These are phyloP conservation scores for Cinclus mexicanus DNA, from an alignment of 2,113 vertebrate species.

Conservation along the genomic window DNA sequence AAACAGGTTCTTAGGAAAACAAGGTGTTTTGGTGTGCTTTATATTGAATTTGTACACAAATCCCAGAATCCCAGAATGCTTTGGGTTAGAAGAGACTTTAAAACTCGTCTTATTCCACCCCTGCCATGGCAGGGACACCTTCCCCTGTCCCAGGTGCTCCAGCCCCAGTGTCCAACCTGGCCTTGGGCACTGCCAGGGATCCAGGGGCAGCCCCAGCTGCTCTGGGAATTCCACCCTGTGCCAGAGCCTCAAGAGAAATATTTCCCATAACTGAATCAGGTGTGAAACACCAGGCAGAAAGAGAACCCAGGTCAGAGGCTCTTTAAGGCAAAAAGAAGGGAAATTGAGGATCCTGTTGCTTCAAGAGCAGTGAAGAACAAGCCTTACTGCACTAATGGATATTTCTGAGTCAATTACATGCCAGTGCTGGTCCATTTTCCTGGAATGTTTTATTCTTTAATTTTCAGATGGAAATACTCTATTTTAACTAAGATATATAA, in stretches of 20 bases:
- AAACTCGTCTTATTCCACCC: fast-evolving
- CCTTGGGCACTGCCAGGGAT: not conserved
- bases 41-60: not conserved
- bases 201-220: not conserved
- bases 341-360: not conserved
- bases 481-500: not conserved
- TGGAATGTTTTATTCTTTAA: not conserved
- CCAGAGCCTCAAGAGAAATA: not conserved
- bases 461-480: not conserved
- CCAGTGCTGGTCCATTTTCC: not conserved
- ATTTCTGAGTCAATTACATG: not conserved
- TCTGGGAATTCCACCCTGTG: not conserved
- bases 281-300: not conserved
- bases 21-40: not conserved
- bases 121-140: not conserved
- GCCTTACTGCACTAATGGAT: not conserved
- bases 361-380: not conserved
- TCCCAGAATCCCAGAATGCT: not conserved
- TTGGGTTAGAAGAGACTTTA: not conserved
- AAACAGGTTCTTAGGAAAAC: not conserved
- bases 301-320: not conserved
- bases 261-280: not conserved
- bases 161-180: not conserved
- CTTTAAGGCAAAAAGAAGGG: not conserved
- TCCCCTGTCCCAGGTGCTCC: not conserved